Evolutionary conservation across 2,113 vertebrate species (phyloP).

Genomic region (Chloroceryle aenea): DNA sequence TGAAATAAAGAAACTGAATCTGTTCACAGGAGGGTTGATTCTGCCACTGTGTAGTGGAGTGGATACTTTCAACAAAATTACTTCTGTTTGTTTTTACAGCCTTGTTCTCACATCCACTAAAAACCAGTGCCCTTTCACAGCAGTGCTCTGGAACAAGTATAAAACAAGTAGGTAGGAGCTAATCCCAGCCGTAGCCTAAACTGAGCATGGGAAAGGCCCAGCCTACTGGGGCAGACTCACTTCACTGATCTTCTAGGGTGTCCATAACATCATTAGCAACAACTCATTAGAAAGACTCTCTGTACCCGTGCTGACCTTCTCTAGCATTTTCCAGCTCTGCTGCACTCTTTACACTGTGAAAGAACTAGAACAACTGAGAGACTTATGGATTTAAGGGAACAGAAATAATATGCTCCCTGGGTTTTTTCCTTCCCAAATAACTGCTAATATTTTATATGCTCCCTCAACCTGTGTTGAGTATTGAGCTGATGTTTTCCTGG

Average conservation of each 20-base stretch:
- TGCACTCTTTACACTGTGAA: not conserved
- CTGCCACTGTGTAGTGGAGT: not conserved
- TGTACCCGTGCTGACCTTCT: not conserved
- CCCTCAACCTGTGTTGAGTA: accelerated
- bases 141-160: not conserved
- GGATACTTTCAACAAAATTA: constrained; percentile 25
- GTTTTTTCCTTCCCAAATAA: not conserved
- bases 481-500: not conserved
- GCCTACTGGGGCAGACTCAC: not conserved
- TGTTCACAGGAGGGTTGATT: constrained; percentile 17
- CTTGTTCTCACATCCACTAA: constrained; percentile 4
- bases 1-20: not conserved
- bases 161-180: not conserved
- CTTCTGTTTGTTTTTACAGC: constrained; percentile 27
- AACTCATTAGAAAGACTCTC: not conserved
- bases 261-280: not conserved
- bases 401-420: not conserved
- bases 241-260: not conserved
- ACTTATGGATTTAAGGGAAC: not conserved
- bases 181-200: not conserved
- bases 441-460: not conserved
- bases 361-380: not conserved
- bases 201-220: not conserved
- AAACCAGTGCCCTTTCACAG: not conserved
- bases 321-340: not conserved